A percentile compares a stretch with the other conserved stretches of the same genome.
Conservation (phyloP, 2,888 invertebrate genomes). For the Vandiemenella viatica region DNA sequence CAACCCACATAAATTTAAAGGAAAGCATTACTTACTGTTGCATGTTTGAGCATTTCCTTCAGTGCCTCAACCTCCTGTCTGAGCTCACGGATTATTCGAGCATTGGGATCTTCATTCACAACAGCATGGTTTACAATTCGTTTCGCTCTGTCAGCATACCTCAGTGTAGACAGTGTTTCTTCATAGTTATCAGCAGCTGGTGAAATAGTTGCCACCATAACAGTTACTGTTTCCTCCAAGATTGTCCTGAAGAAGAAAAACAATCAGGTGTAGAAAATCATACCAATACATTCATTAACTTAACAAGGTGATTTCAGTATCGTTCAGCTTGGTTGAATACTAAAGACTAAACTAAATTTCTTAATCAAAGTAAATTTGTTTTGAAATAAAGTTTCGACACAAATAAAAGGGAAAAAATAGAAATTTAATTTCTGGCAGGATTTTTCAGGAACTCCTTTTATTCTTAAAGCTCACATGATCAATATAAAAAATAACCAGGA, state of each 20-base stretch:
- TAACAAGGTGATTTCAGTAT: background rate
- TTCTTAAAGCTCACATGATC: no score
- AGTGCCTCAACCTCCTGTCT: slow-evolving; percentile 89
- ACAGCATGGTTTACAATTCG: slow-evolving; percentile 98
- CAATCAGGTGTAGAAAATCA: background rate
- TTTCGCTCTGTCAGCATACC: slow-evolving; percentile 93
- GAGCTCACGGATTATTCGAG: slow-evolving; percentile 50
- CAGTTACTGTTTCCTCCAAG: slow-evolving; percentile 97
- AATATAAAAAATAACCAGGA: no score
- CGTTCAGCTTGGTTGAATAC: background rate
- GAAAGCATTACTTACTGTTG: slow-evolving; percentile 23
- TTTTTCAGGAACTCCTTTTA: no score
- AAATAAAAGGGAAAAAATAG: no score
- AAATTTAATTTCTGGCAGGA: background rate
- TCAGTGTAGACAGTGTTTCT: slow-evolving; percentile 89
- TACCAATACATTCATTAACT: no score
- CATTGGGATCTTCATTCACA: slow-evolving; percentile 57
- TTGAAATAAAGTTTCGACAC: no score
- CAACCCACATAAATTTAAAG: background rate
- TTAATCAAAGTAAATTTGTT: no score
- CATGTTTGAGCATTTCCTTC: slow-evolving; percentile 79
- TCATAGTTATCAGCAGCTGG: slow-evolving; percentile 97
- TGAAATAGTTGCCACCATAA: slow-evolving; percentile 97
- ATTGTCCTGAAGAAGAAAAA: slow-evolving; percentile 52
- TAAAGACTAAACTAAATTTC: no score